Conservation (phyloP, 1,140 invertebrate genomes). For the Periplaneta americana region DNA sequence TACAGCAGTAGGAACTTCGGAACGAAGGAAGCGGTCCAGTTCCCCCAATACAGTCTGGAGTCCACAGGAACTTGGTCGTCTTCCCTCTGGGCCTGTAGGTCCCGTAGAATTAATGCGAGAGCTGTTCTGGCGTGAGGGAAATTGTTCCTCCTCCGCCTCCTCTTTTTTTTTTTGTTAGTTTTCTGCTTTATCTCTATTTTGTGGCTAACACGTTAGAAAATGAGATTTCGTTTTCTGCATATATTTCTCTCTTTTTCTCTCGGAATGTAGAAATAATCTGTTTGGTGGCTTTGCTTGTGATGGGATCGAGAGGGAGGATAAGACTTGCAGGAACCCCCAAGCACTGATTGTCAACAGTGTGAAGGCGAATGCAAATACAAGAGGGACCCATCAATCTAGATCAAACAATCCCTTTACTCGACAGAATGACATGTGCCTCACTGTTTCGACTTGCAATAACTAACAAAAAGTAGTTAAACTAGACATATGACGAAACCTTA, state of each 20-base stretch:
- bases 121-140: background rate
- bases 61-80: background rate
- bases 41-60: background rate
- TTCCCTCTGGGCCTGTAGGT: background rate
- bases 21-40: background rate
- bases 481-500: too few relatives aligned
- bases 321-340: background rate
- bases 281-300: background rate
- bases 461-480: too few relatives aligned
- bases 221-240: background rate
- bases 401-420: background rate
- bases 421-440: too few relatives aligned
- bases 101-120: background rate
- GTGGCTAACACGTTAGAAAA: background rate
- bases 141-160: too few relatives aligned
- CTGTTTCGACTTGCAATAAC: too few relatives aligned
- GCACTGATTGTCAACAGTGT: background rate
- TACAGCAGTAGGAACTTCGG: background rate
- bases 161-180: background rate
- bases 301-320: background rate
- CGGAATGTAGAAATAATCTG: background rate
- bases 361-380: background rate
- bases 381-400: background rate
- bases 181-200: background rate
- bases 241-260: background rate